A percentile compares a stretch with the other conserved stretches of the same genome.
Evolutionary conservation across 2,797 vertebrate genomes (phyloP).

Genomic region (Staurois parvus): DNA sequence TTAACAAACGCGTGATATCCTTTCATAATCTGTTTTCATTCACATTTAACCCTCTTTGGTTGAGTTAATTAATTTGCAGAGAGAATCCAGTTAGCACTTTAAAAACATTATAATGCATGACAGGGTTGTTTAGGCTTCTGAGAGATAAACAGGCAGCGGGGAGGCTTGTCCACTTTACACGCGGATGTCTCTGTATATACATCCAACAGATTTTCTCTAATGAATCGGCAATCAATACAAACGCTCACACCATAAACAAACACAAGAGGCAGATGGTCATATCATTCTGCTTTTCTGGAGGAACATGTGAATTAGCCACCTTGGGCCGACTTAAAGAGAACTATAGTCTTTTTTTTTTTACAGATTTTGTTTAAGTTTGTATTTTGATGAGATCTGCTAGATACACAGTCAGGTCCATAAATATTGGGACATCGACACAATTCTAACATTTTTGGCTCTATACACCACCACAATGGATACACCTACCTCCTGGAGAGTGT

Average conservation of each 20-base stretch:
- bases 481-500: no score
- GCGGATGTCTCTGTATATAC: conserved; percentile 33
- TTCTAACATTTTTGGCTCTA: no score
- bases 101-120: conserved; percentile 51
- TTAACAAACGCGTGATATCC: conserved; percentile 71
- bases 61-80: conserved; percentile 67
- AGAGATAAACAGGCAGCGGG: conserved; percentile 31
- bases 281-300: conserved; percentile 10
- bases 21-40: conserved; percentile 64
- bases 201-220: conserved; percentile 49
- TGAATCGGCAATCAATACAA: conserved; percentile 56
- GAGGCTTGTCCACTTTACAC: conserved; percentile 51
- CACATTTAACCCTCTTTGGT: conserved; percentile 56
- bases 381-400: no score
- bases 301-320: conserved; percentile 8
- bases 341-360: no score
- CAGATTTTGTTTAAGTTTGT: no score
- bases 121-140: conserved; percentile 54
- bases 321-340: not conserved
- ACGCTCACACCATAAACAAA: conserved; percentile 39
- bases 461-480: no score
- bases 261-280: conserved; percentile 37
- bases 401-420: no score
- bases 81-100: conserved; percentile 31
- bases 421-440: no score